Evolutionary conservation across 2,113 vertebrate species (phyloP), one percentile per base, ranked within the genome.

Genomic region (Cryptoleucopteryx plumbea): DNA sequence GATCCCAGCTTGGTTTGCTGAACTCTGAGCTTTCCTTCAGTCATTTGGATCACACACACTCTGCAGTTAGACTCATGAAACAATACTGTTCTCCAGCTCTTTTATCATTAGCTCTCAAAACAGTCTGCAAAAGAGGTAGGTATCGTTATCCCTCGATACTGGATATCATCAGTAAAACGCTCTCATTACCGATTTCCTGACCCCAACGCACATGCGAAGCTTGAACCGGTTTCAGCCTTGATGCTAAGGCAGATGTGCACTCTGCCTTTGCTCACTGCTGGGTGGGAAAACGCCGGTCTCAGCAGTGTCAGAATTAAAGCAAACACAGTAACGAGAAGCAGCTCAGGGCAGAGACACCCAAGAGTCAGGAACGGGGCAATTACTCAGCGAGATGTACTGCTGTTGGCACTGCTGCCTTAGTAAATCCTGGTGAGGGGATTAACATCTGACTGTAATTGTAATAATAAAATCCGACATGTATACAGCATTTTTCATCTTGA

Each of bases 381-480:
- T 91, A 84, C 73, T 93, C 91, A 86, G 77, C 0, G 63, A 93
- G 96, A 86, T 67, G 81, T 74, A 61, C 81, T 87, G 93, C 78
- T 93, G 93, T 47, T 94, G 93, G 89, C 86, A 55, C 70, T 21
- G 77, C 84, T 87, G 77, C 87, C 52, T 87, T 17, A 38, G 61
- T 63, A 89, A 95, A 94, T 84, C 77, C 73, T 13, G n/a, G 77
- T 72, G 87, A 83, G 61, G 56, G 63, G 94, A 95, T 97, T 94
- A 96, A 96, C 91, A 95, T 94, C 91, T 95, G 91, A 87, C 94
- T 96, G 81, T 89, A 87, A 82, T 91, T 95, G 94, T 59, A 89
- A 95, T 91, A 93, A 91, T 96, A 85, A 96, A 96, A 95, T 36
- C 84, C 4, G 4, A 90, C 78, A 31, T 85, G 74, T 93, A 97